Conservation (phyloP, 2,113 vertebrate genomes). For the Morone chrysops region DNA sequence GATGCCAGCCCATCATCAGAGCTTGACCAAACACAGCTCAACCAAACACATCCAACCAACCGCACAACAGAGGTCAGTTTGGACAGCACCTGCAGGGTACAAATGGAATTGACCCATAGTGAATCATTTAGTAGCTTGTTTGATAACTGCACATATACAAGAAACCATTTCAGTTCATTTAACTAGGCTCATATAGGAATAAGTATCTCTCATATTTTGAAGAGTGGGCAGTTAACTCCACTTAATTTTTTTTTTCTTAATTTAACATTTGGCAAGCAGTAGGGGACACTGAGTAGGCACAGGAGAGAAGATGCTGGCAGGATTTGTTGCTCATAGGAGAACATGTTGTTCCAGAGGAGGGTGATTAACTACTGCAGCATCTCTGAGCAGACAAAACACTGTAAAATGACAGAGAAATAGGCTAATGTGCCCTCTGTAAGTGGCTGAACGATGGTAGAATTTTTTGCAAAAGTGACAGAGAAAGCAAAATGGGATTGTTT, state of each 20-base stretch:
- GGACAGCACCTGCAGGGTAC: conserved; percentile 9
- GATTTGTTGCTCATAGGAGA: conserved; percentile 31
- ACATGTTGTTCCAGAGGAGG: conserved; percentile 44
- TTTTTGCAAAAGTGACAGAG: neutral
- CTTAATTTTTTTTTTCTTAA: conserved; percentile 30
- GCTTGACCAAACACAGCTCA: conserved; percentile 29
- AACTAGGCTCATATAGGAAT: conserved; percentile 10
- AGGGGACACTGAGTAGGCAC: conserved; percentile 42
- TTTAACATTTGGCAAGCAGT: conserved; percentile 64
- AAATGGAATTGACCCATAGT: neutral
- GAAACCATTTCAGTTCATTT: conserved; percentile 20
- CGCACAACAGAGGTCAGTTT: conserved; percentile 61
- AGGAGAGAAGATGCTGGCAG: conserved; percentile 51
- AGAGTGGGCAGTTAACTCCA: conserved; percentile 43
- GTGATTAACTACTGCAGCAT: conserved; percentile 41
- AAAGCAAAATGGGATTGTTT: neutral
- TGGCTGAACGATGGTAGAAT: neutral
- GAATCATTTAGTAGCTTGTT: conserved; percentile 11
- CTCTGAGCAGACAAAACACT: conserved; percentile 33
- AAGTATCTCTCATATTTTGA: conserved; percentile 12
- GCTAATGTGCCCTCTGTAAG: conserved; percentile 10
- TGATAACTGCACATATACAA: conserved; percentile 16
- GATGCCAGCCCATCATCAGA: conserved; percentile 43
- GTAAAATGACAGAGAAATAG: conserved; percentile 22
- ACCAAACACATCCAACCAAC: conserved; percentile 47